phyloP scores from a whole-genome alignment of 2,113 vertebrate genomes.

The Hyperopisus bebe region DNA sequence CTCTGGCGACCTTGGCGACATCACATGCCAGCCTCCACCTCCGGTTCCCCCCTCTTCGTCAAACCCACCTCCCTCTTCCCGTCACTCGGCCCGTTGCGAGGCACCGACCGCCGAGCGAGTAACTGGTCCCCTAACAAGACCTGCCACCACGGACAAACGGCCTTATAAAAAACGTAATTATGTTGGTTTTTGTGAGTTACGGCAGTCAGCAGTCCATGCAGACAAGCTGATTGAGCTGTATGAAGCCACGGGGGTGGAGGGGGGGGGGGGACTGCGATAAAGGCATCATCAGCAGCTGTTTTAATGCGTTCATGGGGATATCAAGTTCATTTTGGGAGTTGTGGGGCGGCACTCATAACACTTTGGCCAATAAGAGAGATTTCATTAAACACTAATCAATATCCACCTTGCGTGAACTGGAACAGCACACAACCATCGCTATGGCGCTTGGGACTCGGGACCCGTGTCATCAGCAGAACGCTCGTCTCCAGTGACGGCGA shows the following conservation, averaged over 20 bases:
- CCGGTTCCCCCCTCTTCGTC: background rate
- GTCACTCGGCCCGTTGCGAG: background rate
- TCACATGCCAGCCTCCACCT: background rate
- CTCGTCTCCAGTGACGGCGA: background rate
- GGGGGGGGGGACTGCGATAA: background rate
- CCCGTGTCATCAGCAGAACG: background rate
- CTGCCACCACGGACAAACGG: background rate
- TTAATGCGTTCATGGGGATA: background rate
- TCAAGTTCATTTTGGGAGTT: background rate
- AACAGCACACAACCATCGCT: background rate
- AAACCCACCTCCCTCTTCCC: background rate
- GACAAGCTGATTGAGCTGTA: background rate
- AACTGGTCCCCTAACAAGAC: background rate
- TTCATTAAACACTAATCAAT: slow-evolving; percentile 8
- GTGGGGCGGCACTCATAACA: background rate
- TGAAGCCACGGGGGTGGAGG: background rate
- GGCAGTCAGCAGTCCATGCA: background rate
- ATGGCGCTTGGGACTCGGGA: background rate
- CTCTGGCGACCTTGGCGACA: background rate
- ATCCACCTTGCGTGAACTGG: background rate
- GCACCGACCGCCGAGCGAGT: background rate
- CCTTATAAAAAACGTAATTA: background rate
- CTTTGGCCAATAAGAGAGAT: background rate
- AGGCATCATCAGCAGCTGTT: background rate
- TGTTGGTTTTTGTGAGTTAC: background rate